These are phyloP conservation scores for Aselliscus stoliczkanus DNA, from an alignment of 2,797 vertebrate species.

Conservation along the genomic window DNA sequence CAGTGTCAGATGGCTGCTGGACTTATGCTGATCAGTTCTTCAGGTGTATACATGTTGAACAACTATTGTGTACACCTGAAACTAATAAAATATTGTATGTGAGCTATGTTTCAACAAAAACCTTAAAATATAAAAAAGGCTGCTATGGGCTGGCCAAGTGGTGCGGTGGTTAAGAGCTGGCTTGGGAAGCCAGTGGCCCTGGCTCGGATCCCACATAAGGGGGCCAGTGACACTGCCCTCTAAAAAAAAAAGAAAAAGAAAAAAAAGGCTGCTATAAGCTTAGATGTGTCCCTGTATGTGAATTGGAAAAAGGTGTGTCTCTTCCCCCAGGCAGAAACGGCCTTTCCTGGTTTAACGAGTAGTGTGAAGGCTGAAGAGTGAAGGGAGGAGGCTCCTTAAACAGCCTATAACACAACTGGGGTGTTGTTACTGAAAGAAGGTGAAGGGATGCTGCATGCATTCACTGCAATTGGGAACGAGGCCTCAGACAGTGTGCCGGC, in stretches of 20 bases:
- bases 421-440: neutral
- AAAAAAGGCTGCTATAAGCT: neutral
- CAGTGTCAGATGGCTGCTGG: too few relatives aligned
- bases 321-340: neutral
- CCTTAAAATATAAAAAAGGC: neutral
- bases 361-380: neutral
- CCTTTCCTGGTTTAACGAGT: neutral
- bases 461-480: neutral
- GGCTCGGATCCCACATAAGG: too few relatives aligned
- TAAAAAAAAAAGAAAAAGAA: too few relatives aligned
- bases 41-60: too few relatives aligned
- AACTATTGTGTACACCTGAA: too few relatives aligned
- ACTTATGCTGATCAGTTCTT: too few relatives aligned
- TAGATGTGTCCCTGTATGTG: neutral
- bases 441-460: neutral
- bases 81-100: too few relatives aligned
- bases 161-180: too few relatives aligned
- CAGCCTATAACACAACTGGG: neutral
- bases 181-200: too few relatives aligned
- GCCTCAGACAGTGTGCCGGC: neutral
- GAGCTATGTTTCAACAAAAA: too few relatives aligned
- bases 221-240: too few relatives aligned
- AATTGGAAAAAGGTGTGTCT: neutral
- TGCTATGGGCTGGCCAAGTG: neutral
- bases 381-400: neutral